Conservation (phyloP, 2,797 vertebrate genomes). For the Coracias cyanogaster region DNA sequence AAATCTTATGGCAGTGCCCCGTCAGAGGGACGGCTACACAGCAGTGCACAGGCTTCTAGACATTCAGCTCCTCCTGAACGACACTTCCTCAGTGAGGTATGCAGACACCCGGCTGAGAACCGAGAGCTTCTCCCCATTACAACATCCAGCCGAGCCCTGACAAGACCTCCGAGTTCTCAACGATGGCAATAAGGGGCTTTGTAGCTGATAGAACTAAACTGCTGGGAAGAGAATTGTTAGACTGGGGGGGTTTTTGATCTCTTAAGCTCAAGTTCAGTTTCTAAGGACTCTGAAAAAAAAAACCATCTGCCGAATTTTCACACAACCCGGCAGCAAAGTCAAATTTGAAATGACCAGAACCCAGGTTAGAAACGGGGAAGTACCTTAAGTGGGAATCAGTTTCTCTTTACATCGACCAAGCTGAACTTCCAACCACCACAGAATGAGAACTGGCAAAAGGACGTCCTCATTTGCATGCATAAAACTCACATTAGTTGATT, state of each 20-base stretch:
- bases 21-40: not conserved
- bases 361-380: conserved; percentile 42
- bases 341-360: conserved; percentile 6
- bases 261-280: conserved; percentile 49
- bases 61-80: not conserved
- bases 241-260: not conserved
- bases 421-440: conserved; percentile 56
- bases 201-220: not conserved
- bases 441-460: conserved; percentile 44
- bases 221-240: conserved; percentile 5
- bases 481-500: conserved; percentile 24
- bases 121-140: not conserved
- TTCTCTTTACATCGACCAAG: conserved; percentile 51
- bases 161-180: not conserved
- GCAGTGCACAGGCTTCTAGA: conserved; percentile 40
- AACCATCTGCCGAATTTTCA: not conserved
- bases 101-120: not conserved
- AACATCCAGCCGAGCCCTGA: not conserved
- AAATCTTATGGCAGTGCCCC: not conserved
- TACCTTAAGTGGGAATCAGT: conserved; percentile 12
- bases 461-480: conserved; percentile 50
- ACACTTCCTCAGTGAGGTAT: conserved; percentile 2
- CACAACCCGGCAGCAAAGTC: not conserved
- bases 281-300: not conserved
- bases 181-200: not conserved